Base-by-base conservation (phyloP, 2,888 invertebrate genomes). In the Mycalesis mineus region DNA sequence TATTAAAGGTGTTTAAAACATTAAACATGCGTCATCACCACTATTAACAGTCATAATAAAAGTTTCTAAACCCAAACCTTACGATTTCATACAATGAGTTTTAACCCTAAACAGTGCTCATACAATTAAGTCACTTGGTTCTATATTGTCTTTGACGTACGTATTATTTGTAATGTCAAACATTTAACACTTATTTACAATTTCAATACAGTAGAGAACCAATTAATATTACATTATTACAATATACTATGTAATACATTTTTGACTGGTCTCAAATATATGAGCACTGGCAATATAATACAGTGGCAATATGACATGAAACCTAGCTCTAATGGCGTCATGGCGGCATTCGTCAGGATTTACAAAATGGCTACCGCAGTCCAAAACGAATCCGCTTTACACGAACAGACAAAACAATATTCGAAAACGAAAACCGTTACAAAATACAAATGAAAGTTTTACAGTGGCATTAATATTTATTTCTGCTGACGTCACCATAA, bases 231-330 rank as follows among this genome's bases (percentile, higher is more conserved):
- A 22, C 22, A 22, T 22, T 22, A 22, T 22, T 4, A 22, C 22
- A 22, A 22, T 22, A 22, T 22, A 5, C 5, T 9, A 33, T 33
- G 33, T 9, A 33, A 13, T 36, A 33, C 4, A 6, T 39, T 39
- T 17, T 37, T 15, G 15, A 14, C 13, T 41, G 11, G 17, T 58
- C 39, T 53, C 57, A 57, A 58, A 40, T 48, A 36, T 31, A 52
- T 52, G 52, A 42, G 22, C 36, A 33, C 58, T 64, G 65, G 9
- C 36, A 36, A 36, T 64, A 67, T 65, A 66, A 69, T 72, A 66
- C 62, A 78, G 82, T 86, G 86, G 82, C 86, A 83, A 81, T 66
- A 68, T 22, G 57, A 45, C 56, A 40, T 51, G 73, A 31, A 57
- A 55, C 55, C 52, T 57, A 55, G 41, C 45, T 36, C 53, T 61